Evolutionary conservation across 2,888 invertebrate genomes (phyloP).

Genomic region (Ichneumoninae sp.): DNA sequence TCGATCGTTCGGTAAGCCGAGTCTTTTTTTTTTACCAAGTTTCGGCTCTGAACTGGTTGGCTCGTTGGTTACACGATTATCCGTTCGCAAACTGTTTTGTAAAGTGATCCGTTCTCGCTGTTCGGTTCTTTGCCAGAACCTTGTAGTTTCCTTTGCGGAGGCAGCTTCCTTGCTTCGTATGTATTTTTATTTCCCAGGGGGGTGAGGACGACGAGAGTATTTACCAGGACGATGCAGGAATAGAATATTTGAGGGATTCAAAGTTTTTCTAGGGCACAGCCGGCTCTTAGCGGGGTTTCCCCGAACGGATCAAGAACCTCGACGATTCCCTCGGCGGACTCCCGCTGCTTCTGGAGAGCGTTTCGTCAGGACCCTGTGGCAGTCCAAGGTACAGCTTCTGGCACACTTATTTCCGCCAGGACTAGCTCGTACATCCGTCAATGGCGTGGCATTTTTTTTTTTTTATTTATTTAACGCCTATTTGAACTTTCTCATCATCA

Average conservation of each 20-base stretch:
- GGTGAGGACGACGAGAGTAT: slow-evolving; percentile 33
- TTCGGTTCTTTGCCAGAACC: slow-evolving; percentile 17
- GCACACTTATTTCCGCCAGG: slow-evolving; percentile 48
- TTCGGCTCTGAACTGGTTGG: neutral
- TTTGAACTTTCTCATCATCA: neutral
- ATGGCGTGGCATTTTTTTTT: slow-evolving; percentile 7
- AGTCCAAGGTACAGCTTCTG: neutral
- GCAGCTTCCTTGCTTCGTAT: neutral
- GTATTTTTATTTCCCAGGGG: slow-evolving; percentile 50
- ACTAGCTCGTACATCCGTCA: slow-evolving; percentile 11
- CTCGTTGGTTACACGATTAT: neutral
- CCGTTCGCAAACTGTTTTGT: neutral
- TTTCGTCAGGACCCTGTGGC: slow-evolving; percentile 28
- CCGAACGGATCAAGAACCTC: slow-evolving; percentile 55
- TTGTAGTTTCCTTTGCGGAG: neutral
- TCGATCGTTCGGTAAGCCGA: neutral
- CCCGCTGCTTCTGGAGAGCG: slow-evolving; percentile 54
- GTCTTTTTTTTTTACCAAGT: neutral
- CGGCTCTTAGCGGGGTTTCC: slow-evolving; percentile 47
- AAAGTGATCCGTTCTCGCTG: slow-evolving; percentile 4
- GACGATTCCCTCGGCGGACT: slow-evolving; percentile 34
- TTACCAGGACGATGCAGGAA: slow-evolving; percentile 23
- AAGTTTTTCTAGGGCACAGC: slow-evolving; percentile 55
- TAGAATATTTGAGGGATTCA: slow-evolving; percentile 43
- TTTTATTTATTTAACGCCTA: neutral